Base-by-base conservation (phyloP, 2,888 invertebrate genomes). In the Choreutis nemorana region DNA sequence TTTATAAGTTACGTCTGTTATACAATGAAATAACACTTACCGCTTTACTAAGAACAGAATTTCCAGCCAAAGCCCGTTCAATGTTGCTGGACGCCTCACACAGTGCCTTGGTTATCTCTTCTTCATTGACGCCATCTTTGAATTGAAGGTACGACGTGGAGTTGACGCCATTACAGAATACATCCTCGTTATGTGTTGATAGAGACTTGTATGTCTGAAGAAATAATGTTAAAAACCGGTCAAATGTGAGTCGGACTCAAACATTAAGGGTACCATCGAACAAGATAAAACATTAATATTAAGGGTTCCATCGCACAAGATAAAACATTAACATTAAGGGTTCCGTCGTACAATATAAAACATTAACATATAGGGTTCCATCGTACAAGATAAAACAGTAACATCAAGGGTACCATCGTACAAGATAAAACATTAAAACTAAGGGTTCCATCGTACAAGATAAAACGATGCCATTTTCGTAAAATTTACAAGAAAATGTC, bases 181-280 rank as follows among this genome's bases (percentile, higher is more conserved):
- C 58, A 1, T 61, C 60, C 32, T 47, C 38, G 10, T 58, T 56
- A 22, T 62, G 47, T 0, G 65, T 63, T 1, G 72, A 65, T 7
- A 79, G 32, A 1, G 64, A 44, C 41, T 48, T 64, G 36, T 66
- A 65, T 0, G 67, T 66, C 80, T 80, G 50, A 9, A 55, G 49
- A 29, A 21, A 28, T 21, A 10, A 29, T 27, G n/a, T n/a, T n/a
- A n/a, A n/a, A 16, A 10, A 8, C 7, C n/a, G n/a, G n/a, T n/a
- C n/a, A n/a, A n/a, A n/a, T n/a, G n/a, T n/a, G n/a, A n/a, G n/a
- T n/a, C n/a, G n/a, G n/a, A n/a, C n/a, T n/a, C n/a, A n/a, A 18
- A 18, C 18, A 8, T 18, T 18, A 18, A 6, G 5, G 18, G 18
- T 18, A 6, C 5, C 8, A 18, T 5, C 8, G 5, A 6, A 5